Evolutionary conservation across 2,888 invertebrate species (phyloP).

Genomic region (Xylota sylvarum): DNA sequence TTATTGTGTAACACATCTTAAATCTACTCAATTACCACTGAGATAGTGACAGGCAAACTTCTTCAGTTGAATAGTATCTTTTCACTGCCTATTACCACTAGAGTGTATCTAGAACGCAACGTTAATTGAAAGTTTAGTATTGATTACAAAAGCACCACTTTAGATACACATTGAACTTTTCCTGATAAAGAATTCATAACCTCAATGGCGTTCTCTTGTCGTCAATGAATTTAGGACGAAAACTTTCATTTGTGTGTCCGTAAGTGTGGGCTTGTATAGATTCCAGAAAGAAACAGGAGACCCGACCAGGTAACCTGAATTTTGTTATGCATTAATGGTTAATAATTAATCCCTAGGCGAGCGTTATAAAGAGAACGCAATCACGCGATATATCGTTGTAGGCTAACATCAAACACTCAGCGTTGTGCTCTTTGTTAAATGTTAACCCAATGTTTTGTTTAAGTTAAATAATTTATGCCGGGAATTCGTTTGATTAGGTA

Average conservation of each 20-base stretch:
- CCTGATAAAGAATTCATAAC: slow-evolving; percentile 51
- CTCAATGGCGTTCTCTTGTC: slow-evolving; percentile 50
- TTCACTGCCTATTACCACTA: not conserved
- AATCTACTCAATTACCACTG: slow-evolving; percentile 25
- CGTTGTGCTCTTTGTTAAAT: slow-evolving; percentile 45
- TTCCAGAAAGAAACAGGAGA: slow-evolving; percentile 17
- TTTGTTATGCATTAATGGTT: slow-evolving; percentile 66
- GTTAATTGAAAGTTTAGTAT: slow-evolving; percentile 37
- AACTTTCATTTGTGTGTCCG: slow-evolving; percentile 9
- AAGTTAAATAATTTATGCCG: slow-evolving; percentile 49
- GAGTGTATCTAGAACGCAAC: slow-evolving; percentile 18
- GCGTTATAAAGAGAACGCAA: slow-evolving; percentile 50
- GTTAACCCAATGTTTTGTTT: slow-evolving; percentile 47
- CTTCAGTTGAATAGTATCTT: slow-evolving; percentile 14
- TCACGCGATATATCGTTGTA: slow-evolving; percentile 68
- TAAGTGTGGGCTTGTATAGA: slow-evolving; percentile 4
- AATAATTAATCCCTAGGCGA: slow-evolving; percentile 64
- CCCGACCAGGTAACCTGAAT: slow-evolving; percentile 67
- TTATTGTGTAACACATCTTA: slow-evolving; percentile 32
- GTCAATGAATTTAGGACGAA: slow-evolving; percentile 52
- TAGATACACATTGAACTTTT: slow-evolving; percentile 11
- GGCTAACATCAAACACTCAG: slow-evolving; percentile 61
- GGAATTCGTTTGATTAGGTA: not conserved
- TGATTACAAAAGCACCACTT: slow-evolving; percentile 17
- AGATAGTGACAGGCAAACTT: not conserved